These are phyloP conservation scores for Zaprionus ornatus DNA, from an alignment of 1,140 invertebrate species.

Conservation along the genomic window DNA sequence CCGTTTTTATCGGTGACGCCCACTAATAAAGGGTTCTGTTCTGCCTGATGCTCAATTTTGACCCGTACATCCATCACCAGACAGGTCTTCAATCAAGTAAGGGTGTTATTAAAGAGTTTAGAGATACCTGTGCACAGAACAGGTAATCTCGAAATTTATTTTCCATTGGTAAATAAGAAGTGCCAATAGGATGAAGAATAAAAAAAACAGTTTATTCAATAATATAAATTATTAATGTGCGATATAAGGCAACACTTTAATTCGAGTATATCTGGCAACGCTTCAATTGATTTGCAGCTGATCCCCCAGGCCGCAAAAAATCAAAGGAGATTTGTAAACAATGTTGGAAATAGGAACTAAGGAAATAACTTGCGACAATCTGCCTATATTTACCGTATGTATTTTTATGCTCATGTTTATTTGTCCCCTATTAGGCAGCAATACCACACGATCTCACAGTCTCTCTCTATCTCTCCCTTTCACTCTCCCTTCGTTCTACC, in stretches of 20 bases:
- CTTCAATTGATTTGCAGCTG: neutral
- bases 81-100: conserved; percentile 25
- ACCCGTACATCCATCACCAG: conserved; percentile 24
- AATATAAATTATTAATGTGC: no score
- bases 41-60: neutral
- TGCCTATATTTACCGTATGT: conserved; percentile 21
- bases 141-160: neutral
- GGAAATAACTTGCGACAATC: conserved; percentile 13
- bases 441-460: conserved; percentile 38
- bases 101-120: neutral
- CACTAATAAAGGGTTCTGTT: conserved; percentile 1
- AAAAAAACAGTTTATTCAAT: no score
- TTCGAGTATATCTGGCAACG: neutral
- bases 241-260: no score
- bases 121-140: neutral
- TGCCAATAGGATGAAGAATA: no score
- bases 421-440: conserved; percentile 40
- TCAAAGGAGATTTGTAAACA: neutral
- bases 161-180: neutral
- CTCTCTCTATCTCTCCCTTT: no score
- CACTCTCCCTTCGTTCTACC: conserved; percentile 24
- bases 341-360: neutral
- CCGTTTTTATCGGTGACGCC: neutral
- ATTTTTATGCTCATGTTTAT: conserved; percentile 52
- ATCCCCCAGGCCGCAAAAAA: neutral